Percentiles rank a stretch among this genome's conserved stretches.
These are phyloP conservation scores for Leptarthrus brevirostris DNA, from an alignment of 2,888 invertebrate genomes.

Conservation along the genomic window DNA sequence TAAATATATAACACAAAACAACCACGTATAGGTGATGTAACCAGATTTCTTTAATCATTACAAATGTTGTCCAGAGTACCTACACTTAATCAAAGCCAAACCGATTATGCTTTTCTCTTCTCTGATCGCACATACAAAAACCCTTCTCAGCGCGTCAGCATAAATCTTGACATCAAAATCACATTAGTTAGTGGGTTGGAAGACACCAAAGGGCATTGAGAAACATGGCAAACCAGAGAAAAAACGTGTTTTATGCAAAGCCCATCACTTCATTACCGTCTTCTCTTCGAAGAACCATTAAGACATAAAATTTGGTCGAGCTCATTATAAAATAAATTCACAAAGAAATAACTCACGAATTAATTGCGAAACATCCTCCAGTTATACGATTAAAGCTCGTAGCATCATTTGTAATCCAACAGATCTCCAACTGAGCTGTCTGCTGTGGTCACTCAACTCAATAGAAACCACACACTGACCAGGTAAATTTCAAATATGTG, in stretches of 20 bases:
- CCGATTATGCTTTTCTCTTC: too few relatives aligned
- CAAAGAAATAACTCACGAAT: background rate
- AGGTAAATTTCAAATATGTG: constrained; percentile 35
- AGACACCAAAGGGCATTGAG: background rate
- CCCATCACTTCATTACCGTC: constrained; percentile 23
- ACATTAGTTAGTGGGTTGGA: constrained; percentile 32
- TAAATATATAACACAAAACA: too few relatives aligned
- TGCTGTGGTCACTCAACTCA: constrained; percentile 19
- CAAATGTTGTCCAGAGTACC: too few relatives aligned
- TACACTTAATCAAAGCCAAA: too few relatives aligned
- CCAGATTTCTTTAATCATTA: too few relatives aligned
- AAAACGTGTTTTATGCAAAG: constrained; percentile 18
- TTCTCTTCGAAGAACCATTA: background rate
- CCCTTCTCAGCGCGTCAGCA: background rate
- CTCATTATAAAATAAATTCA: background rate
- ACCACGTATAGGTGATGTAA: too few relatives aligned
- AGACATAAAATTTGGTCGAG: background rate
- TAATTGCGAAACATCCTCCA: constrained; percentile 23
- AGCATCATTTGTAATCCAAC: constrained; percentile 24
- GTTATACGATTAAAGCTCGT: background rate
- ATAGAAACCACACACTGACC: constrained; percentile 24
- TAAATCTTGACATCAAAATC: constrained; percentile 23
- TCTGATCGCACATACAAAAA: too few relatives aligned
- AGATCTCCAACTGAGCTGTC: constrained; percentile 31
- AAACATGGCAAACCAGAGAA: constrained; percentile 2